Conservation (phyloP, 2,113 vertebrate genomes). For the Pterophyllum scalare region DNA sequence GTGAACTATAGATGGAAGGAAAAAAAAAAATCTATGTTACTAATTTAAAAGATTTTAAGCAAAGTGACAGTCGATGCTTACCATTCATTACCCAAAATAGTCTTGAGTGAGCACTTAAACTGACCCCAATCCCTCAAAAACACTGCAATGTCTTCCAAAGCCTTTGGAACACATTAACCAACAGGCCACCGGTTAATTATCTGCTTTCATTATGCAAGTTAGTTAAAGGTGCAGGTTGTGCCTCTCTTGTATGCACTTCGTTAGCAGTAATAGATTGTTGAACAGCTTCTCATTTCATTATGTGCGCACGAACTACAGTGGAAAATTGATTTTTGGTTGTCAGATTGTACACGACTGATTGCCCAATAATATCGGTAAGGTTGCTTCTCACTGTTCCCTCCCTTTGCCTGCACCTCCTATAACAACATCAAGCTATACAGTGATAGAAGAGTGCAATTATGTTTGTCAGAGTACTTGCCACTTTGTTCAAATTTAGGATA, state of each 20-base stretch:
- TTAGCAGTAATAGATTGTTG: background rate
- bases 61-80: background rate
- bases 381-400: background rate
- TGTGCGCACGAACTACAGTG: background rate
- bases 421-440: background rate
- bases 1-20: background rate
- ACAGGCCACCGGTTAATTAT: background rate
- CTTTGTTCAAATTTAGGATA: constrained; percentile 5
- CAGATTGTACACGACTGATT: background rate
- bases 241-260: background rate
- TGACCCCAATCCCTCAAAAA: background rate
- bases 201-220: background rate
- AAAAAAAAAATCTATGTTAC: too few relatives aligned
- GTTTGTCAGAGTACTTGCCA: constrained; percentile 18
- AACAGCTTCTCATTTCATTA: background rate
- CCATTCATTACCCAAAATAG: background rate
- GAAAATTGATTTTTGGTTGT: background rate
- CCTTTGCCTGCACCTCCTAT: constrained; percentile 10
- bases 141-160: constrained; percentile 5
- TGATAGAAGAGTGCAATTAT: constrained; percentile 22
- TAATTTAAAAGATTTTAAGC: background rate
- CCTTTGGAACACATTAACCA: background rate
- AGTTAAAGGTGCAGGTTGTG: background rate
- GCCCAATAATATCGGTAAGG: background rate
- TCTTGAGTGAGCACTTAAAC: background rate